Conservation (phyloP, 2,888 invertebrate species). For the Maniola hyperantus region DNA sequence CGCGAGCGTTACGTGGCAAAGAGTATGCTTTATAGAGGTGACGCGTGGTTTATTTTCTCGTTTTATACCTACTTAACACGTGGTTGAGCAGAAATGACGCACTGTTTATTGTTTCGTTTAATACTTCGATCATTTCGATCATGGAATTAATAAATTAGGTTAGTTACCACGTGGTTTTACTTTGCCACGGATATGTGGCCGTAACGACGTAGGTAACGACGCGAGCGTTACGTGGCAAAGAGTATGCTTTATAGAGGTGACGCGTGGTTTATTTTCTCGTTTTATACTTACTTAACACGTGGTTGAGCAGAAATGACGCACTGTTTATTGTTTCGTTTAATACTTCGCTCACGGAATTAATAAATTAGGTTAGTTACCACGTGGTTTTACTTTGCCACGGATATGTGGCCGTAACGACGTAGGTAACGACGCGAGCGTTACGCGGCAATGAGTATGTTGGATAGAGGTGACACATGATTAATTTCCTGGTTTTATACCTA, state of each 20-base stretch:
- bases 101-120: neutral
- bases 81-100: neutral
- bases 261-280: conserved; percentile 1
- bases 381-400: no score
- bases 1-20: conserved; percentile 39
- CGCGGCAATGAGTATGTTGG: conserved; percentile 33
- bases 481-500: conserved; percentile 7
- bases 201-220: conserved; percentile 42
- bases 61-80: conserved; percentile 10
- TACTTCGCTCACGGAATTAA: no score
- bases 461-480: conserved; percentile 30
- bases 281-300: conserved; percentile 11
- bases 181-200: conserved; percentile 42
- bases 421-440: conserved; percentile 42
- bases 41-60: conserved; percentile 2
- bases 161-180: no score
- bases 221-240: conserved; percentile 40
- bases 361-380: no score
- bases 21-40: conserved; percentile 36
- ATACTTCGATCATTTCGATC: no score
- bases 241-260: conserved; percentile 34
- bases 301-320: neutral
- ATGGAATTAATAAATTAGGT: no score
- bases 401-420: conserved; percentile 42
- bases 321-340: neutral